phyloP scores from a whole-genome alignment of 2,797 vertebrate genomes.

The Acipenser transmontanus region DNA sequence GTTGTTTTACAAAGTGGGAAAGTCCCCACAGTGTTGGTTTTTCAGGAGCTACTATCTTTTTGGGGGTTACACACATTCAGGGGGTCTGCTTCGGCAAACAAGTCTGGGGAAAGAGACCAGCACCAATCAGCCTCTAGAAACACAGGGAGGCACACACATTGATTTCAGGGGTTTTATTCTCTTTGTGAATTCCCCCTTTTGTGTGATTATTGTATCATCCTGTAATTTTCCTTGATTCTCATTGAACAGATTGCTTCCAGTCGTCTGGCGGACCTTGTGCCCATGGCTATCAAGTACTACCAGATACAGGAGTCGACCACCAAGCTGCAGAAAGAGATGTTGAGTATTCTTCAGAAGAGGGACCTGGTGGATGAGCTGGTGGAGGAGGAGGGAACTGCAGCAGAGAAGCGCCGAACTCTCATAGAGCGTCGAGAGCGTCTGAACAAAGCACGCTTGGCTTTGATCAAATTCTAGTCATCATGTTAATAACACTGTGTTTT shows the following conservation, averaged over 20 bases:
- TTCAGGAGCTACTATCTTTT: no score
- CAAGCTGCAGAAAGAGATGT: not conserved
- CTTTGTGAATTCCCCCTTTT: no score
- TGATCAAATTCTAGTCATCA: constrained; percentile 4
- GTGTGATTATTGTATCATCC: no score
- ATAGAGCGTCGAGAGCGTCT: not conserved
- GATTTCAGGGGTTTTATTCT: no score
- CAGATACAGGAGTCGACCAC: not conserved
- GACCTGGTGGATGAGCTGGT: not conserved
- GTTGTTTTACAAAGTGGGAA: no score
- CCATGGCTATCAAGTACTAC: constrained; percentile 3
- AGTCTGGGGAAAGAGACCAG: no score
- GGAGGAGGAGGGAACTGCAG: not conserved
- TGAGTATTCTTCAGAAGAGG: not conserved
- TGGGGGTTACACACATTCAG: no score
- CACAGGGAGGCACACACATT: no score
- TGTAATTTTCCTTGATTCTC: not conserved
- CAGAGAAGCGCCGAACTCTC: not conserved
- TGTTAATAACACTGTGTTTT: no score
- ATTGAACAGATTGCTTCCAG: not conserved
- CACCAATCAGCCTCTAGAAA: no score
- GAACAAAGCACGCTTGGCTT: not conserved
- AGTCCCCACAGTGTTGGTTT: no score
- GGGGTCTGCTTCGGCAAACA: no score
- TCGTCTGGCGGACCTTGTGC: not conserved